Percentiles rank a stretch among this genome's conserved stretches.
phyloP scores from a whole-genome alignment of 2,888 invertebrate genomes.

The Brachyptera risi region DNA sequence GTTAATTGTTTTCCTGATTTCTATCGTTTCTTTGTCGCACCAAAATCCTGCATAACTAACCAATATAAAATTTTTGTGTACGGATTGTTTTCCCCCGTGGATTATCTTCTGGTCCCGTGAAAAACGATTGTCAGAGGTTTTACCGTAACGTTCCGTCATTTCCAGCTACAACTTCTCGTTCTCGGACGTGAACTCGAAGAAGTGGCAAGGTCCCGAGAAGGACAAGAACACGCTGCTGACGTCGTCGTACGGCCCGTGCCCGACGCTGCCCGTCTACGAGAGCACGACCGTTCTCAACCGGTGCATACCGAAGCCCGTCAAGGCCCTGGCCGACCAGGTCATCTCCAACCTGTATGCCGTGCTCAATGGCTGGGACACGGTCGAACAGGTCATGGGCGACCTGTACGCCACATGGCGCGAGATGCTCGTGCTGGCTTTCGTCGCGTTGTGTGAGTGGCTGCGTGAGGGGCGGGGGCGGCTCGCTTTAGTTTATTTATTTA shows the following conservation, averaged over 20 bases:
- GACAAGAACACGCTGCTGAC: constrained; percentile 26
- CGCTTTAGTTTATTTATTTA: too few relatives aligned
- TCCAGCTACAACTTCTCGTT: constrained; percentile 43
- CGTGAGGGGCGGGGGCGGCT: too few relatives aligned
- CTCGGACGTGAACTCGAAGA: constrained; percentile 1
- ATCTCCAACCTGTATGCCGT: constrained; percentile 71
- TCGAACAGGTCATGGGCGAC: constrained; percentile 85
- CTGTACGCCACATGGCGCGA: constrained; percentile 84
- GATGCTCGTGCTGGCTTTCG: constrained; percentile 72
- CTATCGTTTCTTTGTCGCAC: too few relatives aligned
- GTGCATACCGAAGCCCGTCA: constrained; percentile 74
- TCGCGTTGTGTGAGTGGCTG: constrained; percentile 77
- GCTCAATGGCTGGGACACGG: constrained; percentile 82
- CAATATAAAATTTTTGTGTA: too few relatives aligned
- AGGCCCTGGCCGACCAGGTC: constrained; percentile 42
- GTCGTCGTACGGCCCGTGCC: constrained; percentile 68
- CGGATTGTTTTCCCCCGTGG: too few relatives aligned
- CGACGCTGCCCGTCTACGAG: constrained; percentile 70
- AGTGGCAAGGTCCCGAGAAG: background rate
- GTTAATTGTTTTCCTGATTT: too few relatives aligned
- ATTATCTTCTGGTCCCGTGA: too few relatives aligned
- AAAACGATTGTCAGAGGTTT: too few relatives aligned
- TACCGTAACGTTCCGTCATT: too few relatives aligned
- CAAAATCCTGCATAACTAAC: too few relatives aligned
- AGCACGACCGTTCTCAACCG: constrained; percentile 70